Evolutionary conservation across 2,113 vertebrate genomes (phyloP).

Genomic region (Pollachius pollachius): DNA sequence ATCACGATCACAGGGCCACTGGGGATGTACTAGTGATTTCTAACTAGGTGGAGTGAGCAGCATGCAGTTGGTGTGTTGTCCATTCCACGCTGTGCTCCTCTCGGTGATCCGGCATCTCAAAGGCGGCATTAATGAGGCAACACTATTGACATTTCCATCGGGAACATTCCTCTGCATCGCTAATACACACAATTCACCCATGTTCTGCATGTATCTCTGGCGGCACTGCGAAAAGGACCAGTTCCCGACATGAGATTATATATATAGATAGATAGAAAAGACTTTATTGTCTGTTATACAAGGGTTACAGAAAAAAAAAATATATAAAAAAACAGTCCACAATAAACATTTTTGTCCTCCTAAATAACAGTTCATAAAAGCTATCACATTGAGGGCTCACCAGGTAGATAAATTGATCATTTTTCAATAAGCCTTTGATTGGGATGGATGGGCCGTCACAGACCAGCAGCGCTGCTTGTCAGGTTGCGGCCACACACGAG

Average conservation of each 20-base stretch:
- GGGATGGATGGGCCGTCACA: constrained; percentile 66
- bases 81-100: constrained; percentile 37
- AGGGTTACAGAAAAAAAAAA: background rate
- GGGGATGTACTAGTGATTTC: too few species aligned
- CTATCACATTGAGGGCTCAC: background rate
- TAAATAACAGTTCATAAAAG: background rate
- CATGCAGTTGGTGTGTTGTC: constrained; percentile 4
- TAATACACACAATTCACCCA: constrained; percentile 41
- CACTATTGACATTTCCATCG: constrained; percentile 65
- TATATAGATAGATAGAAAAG: background rate
- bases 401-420: constrained; percentile 41
- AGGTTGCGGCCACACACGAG: constrained; percentile 46
- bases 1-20: too few species aligned
- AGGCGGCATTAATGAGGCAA: constrained; percentile 51
- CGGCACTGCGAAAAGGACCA: constrained; percentile 20
- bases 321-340: background rate
- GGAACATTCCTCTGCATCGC: constrained; percentile 58
- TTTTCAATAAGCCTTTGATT: constrained; percentile 34
- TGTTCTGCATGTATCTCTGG: constrained; percentile 40
- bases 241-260: background rate
- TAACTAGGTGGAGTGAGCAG: constrained; percentile 15
- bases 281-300: too few species aligned
- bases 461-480: constrained; percentile 22
- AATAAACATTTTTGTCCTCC: background rate
- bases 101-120: constrained; percentile 46